These are phyloP conservation scores for Varecia variegata DNA, from an alignment of 2,797 vertebrate species.

Conservation along the genomic window DNA sequence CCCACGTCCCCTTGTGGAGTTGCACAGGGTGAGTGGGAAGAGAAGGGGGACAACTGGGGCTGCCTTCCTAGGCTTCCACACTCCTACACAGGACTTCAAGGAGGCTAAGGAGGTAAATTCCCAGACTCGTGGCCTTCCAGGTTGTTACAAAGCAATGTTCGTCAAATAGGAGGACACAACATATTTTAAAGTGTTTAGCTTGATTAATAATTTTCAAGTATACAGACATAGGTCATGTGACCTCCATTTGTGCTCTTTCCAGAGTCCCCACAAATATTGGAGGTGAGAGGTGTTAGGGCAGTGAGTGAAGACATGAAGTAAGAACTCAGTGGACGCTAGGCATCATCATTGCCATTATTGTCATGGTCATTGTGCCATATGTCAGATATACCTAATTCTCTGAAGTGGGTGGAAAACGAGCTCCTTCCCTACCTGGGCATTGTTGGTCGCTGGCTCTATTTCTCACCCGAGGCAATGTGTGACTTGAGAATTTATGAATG, in stretches of 20 bases:
- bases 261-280: not conserved
- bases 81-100: too few relatives aligned
- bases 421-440: not conserved
- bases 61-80: not conserved
- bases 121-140: not conserved
- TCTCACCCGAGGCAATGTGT: not conserved
- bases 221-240: not conserved
- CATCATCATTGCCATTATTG: not conserved
- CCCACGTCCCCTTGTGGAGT: not conserved
- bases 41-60: not conserved
- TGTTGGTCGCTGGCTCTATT: not conserved
- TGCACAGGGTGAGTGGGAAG: not conserved
- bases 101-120: too few relatives aligned
- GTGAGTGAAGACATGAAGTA: not conserved
- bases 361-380: accelerated
- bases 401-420: not conserved
- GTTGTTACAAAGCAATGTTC: not conserved
- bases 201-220: not conserved
- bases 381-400: not conserved
- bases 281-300: not conserved
- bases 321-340: not conserved
- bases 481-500: not conserved
- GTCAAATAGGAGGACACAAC: not conserved
- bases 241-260: not conserved
- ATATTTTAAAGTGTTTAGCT: not conserved